Base-by-base conservation (phyloP, 1,140 invertebrate genomes). In the Aphis craccivora region DNA sequence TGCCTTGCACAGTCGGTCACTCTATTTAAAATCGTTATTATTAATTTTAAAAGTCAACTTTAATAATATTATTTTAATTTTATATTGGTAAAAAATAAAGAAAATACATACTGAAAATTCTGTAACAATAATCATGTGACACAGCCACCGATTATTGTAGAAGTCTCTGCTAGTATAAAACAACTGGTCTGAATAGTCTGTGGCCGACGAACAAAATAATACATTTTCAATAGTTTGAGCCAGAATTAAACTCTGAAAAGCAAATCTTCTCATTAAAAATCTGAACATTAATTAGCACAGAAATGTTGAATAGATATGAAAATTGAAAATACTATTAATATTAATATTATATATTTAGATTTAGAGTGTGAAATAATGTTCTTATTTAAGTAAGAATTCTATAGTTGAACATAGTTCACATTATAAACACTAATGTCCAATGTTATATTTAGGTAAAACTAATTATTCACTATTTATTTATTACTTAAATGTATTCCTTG, bases 211-310 rank as follows among this genome's bases (percentile, higher is more conserved):
- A 81, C 90, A 91, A 83, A 83, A 91, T 30, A 76, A 9, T 20
- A 91, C n/a, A 48, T 83, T 81, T 81, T 81, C 90, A 91, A 91
- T 83, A 22, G 35, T 91, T 76, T 91, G 90, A n/a, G 90, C 90
- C 18, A 91, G 48, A 48, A 91, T 91, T 81, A 91, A 91, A 81
- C 51, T 81, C 90, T 91, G 83, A 91, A 91, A 45, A 51, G 51
- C 5, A 89, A 23, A 51, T 8, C 11, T 67, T n/a, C 9, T 60
- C 11, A 30, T 60, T 60, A 30, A 60, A 60, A 60, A 60, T 60
- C 2, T 60, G 55, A 67, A n/a, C 30, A 30, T 67, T 67, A 67
- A 25, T 67, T 3, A 4, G 30, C 23, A 11, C 2, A 1, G 22
- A 14, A 67, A 67, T 67, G 9, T 30, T 60, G 8, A 30, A 30